Evolutionary conservation across 1,140 invertebrate species (phyloP).

Genomic region (Galleria mellonella): DNA sequence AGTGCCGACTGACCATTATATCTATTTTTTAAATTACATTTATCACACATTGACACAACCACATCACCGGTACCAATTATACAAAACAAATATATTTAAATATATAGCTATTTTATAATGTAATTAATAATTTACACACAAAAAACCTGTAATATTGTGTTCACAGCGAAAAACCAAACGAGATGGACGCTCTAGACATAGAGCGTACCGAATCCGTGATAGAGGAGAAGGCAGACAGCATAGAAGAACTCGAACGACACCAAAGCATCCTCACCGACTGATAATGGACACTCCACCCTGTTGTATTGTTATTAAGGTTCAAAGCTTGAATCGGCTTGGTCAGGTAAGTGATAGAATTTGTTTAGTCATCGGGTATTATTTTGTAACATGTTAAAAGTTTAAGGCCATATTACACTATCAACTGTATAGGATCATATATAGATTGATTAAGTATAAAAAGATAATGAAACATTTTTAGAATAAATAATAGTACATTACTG

Average conservation of each 20-base stretch:
- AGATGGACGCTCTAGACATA: conserved; percentile 32
- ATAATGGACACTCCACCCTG: conserved; percentile 13
- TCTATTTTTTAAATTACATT: no score
- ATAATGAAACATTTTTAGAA: background rate
- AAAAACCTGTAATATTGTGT: background rate
- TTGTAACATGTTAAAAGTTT: no score
- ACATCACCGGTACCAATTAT: no score
- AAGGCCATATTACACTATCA: background rate
- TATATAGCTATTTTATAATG: no score
- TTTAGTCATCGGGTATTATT: background rate
- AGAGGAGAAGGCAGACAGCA: conserved; percentile 20
- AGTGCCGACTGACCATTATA: no score
- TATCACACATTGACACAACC: no score
- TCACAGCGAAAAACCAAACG: conserved; percentile 37
- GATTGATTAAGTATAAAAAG: background rate
- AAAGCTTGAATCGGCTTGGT: background rate
- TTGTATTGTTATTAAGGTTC: background rate
- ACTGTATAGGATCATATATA: background rate
- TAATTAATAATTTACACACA: no score
- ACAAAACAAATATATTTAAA: no score
- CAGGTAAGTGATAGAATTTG: background rate
- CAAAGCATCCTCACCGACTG: conserved; percentile 33
- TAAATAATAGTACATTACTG: no score
- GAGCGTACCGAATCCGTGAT: conserved; percentile 50
- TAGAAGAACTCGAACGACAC: conserved; percentile 18